These are phyloP conservation scores for Cyrtonyx montezumae DNA, from an alignment of 2,113 vertebrate species.

Conservation along the genomic window DNA sequence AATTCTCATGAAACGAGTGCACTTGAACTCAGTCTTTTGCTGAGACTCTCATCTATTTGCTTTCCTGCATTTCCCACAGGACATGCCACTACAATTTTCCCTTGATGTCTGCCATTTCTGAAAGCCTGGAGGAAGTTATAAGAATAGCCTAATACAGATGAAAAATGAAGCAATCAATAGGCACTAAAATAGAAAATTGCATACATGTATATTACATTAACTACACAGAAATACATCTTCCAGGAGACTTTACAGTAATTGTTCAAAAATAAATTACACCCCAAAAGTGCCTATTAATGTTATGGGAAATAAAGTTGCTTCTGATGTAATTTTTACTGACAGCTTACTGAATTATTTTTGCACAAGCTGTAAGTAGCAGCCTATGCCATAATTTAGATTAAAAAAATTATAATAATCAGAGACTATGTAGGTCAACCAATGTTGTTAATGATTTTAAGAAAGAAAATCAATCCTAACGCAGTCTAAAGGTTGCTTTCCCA, in stretches of 20 bases:
- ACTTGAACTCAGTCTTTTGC: slow-evolving; percentile 40
- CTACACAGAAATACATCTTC: slow-evolving; percentile 52
- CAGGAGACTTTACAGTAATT: slow-evolving; percentile 38
- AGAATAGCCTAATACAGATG: slow-evolving; percentile 55
- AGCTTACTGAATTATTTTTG: slow-evolving; percentile 28
- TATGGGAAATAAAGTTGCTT: neutral
- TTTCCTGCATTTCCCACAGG: slow-evolving; percentile 49
- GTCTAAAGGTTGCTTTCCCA: slow-evolving; percentile 36
- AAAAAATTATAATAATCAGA: slow-evolving; percentile 1
- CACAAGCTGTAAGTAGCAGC: neutral
- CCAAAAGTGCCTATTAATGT: slow-evolving; percentile 3
- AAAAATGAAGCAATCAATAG: slow-evolving; percentile 69
- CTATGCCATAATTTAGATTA: neutral
- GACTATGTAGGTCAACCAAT: slow-evolving; percentile 1
- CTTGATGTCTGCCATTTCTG: slow-evolving; percentile 54
- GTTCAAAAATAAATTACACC: slow-evolving; percentile 46
- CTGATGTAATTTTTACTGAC: slow-evolving; percentile 35
- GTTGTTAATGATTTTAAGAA: slow-evolving; percentile 9
- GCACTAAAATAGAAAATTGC: slow-evolving; percentile 61
- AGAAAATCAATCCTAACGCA: slow-evolving; percentile 28
- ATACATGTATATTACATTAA: slow-evolving; percentile 67
- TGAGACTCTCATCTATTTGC: slow-evolving; percentile 41
- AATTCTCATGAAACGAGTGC: slow-evolving; percentile 25
- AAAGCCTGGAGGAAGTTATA: slow-evolving; percentile 60
- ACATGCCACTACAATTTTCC: slow-evolving; percentile 35